phyloP scores from a whole-genome alignment of 2,113 vertebrate species.

The Etia nguti region DNA sequence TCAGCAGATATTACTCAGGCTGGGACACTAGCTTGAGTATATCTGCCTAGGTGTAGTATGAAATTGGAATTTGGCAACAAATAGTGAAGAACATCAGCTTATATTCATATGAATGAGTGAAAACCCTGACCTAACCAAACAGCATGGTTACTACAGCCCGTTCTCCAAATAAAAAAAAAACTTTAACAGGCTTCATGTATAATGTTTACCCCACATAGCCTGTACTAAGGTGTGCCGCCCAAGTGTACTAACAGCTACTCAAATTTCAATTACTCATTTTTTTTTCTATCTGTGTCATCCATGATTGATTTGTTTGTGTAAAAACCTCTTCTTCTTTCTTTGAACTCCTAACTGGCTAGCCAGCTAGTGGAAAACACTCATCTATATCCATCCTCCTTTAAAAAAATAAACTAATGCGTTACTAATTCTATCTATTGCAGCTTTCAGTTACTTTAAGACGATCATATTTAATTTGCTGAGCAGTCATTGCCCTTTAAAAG shows the following conservation, averaged over 20 bases:
- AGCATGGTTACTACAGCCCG: neutral
- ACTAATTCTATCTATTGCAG: neutral
- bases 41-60: neutral
- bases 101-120: neutral
- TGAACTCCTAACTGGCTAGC: neutral
- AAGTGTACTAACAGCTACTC: neutral
- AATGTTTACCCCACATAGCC: neutral
- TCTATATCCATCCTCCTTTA: neutral
- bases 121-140: neutral
- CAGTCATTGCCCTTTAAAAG: neutral
- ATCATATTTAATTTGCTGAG: neutral
- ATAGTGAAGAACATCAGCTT: neutral
- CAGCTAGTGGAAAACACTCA: neutral
- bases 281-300: neutral
- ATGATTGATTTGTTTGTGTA: neutral
- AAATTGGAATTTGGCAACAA: neutral
- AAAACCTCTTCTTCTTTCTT: neutral
- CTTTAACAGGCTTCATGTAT: neutral
- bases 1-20: neutral
- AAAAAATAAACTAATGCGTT: neutral
- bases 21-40: neutral
- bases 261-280: neutral
- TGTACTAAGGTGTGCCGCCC: neutral
- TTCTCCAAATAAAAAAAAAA: neutral
- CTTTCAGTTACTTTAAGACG: neutral